Base-by-base conservation (phyloP, 2,113 vertebrate species). In the Notarius quadriscutis region DNA sequence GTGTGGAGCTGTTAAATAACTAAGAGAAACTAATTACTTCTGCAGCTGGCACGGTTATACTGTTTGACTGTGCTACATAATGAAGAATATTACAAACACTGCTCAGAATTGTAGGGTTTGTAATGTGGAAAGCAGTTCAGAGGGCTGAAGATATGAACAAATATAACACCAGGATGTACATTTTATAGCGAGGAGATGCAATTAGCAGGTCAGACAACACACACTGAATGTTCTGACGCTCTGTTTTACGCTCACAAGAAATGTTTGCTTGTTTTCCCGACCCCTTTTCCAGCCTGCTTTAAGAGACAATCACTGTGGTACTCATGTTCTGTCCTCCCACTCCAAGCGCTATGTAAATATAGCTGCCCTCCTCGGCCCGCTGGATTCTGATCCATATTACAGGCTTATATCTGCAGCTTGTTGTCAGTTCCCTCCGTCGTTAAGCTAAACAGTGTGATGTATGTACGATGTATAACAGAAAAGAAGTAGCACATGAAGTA, bases 301-400 rank as follows among this genome's bases (percentile, higher is more conserved):
- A 92, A 91, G 90, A 89, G 88, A 84, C 83, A 67, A 82, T 84
- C 86, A 89, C 85, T 91, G 87, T 89, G 92, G 87, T 89, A 88
- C 91, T 91, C 84, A 20, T 86, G 89, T 89, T 88, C 72, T 82
- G 62, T 87, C 88, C 86, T 41, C 94, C 93, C 90, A 93, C 94
- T 92, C 92, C 74, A 89, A 89, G 90, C 91, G 65, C 89, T 69
- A 58, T 91, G 87, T 86, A 84, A 91, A 91, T 90, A 71, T 89
- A 90, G 72, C 81, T 84, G 78, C 63, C 87, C 87, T 75, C 87
- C 91, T 84, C 90, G 89, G 90, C 92, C 92, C 90, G 92, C 92
- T 91, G 87, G 87, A 92, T 89, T 88, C 90, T 89, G 91, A 94
- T 93, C 94, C 92, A 84, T 87, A 67, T 74, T 69, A 74, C 79